Evolutionary conservation across 2,797 vertebrate genomes (phyloP), one percentile per base, ranked within the genome.

Genomic region (Schizopygopsis pylzovi): DNA sequence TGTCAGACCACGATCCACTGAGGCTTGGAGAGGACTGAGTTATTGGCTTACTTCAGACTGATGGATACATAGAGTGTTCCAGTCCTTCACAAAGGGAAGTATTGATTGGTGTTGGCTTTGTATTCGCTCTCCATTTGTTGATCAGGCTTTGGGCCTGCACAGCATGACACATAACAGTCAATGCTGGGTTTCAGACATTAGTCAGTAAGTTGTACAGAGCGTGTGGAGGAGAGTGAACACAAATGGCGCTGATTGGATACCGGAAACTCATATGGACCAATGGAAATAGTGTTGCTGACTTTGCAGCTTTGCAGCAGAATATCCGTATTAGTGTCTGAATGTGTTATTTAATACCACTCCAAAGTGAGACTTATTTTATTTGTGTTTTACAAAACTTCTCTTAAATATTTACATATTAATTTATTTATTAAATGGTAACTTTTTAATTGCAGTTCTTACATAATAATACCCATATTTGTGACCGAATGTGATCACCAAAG

Each of bases 121-220:
- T 93, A 93, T 94, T 94, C 92, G 83, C 91, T 88, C 92, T 93
- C 91, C 91, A 94, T 96, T 95, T 94, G 93, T 93, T 94, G 93
- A 93, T 94, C 93, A 89, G 92, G 90, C 81, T 67, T 88, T 85
- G 56, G 88, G 73, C 90, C 87, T 92, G 89, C 91, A 93, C 92
- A 91, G 89, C 90, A 86, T 89, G 91, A 92, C 93, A 93, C 90
- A 91, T 89, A 93, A 90, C 86, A 92, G 93, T 88, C 90, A 87
- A 63, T 49, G 45, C 82, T 89, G 85, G 85, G 91, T 90, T 93
- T 94, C 90, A 92, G 89, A 90, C 90, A 93, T 72, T 81, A 85
- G 79, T 71, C 81, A 68, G 79, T 67, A 63, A 83, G 61, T 86
- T 83, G 88, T 20, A 61, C 76, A 83, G 71, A 77, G 76, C 6